Base-by-base conservation (phyloP, 2,113 vertebrate genomes). In the Rissa tridactyla region DNA sequence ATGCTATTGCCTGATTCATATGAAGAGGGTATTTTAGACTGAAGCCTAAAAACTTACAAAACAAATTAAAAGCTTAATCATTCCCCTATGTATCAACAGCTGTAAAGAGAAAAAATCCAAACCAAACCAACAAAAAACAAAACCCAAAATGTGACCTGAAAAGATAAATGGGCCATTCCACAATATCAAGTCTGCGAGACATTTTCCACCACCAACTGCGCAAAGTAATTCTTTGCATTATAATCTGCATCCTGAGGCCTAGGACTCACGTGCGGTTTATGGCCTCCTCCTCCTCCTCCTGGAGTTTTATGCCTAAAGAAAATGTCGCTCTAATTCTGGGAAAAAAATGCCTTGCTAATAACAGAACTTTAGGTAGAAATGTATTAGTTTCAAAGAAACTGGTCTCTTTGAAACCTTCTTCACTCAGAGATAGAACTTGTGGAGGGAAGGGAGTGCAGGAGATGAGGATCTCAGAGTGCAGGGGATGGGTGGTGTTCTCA, bases 61-160 rank as follows among this genome's bases (percentile, higher is more conserved):
- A 34, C 32, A 91, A 65, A 38, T 90, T 17, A 40, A 57, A 92
- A 89, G 25, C 29, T 76, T 92, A 19, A 79, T 75, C 0, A 40
- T 87, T 87, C 82, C 26, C 17, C 15, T 76, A 15, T 42, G 12
- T 52, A 69, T 92, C 27, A 47, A 47, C 20, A 66, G 4, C 21
- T 77, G 8, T 54, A 49, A 85, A 47, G 75, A 54, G 16, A 25
- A 76, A 32, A 44, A n/a, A 30, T 6, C 13, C 26, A 55, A 30
- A 13, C 11, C 26, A 55, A 71, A 17, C 5, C 11, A 51, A 34
- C 20, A 49, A 49, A 87, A 60, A 8, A 10, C 2, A 9, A 61
- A 69, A 7, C 30, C 26, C 18, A 23, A 42, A 64, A 6, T 0
- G 0, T 72, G 52, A 38, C 30, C 52, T 68, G 32, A 15, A 60